Evolutionary conservation across 2,113 vertebrate genomes (phyloP).

Genomic region (Connochaetes taurinus): DNA sequence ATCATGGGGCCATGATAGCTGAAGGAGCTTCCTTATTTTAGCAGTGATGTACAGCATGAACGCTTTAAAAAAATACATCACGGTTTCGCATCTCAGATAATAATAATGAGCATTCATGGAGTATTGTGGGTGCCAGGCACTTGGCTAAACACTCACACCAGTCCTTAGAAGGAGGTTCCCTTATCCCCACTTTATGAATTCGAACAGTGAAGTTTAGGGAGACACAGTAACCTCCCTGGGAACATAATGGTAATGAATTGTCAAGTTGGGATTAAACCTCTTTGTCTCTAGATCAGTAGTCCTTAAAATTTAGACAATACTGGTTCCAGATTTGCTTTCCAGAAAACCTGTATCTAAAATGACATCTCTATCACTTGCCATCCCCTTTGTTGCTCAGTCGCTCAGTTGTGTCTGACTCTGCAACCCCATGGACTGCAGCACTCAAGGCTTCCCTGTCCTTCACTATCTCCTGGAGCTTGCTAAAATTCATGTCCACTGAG

Average conservation of each 20-base stretch:
- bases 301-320: neutral
- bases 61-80: neutral
- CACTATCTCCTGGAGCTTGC: neutral
- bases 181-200: neutral
- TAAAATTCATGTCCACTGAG: neutral
- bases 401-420: neutral
- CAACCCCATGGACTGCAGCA: neutral
- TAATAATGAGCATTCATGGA: neutral
- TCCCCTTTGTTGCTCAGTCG: neutral
- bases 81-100: neutral
- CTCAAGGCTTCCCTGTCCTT: neutral
- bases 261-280: neutral
- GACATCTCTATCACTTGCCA: neutral
- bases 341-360: neutral
- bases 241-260: neutral
- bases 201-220: neutral
- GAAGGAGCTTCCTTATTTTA: neutral
- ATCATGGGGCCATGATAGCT: rapidly evolving
- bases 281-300: neutral
- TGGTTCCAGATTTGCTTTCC: neutral
- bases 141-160: neutral
- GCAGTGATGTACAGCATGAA: neutral
- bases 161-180: neutral
- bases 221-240: neutral
- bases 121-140: rapidly evolving